Conservation (phyloP, 2,888 invertebrate species). For the Cynaeus angustus region DNA sequence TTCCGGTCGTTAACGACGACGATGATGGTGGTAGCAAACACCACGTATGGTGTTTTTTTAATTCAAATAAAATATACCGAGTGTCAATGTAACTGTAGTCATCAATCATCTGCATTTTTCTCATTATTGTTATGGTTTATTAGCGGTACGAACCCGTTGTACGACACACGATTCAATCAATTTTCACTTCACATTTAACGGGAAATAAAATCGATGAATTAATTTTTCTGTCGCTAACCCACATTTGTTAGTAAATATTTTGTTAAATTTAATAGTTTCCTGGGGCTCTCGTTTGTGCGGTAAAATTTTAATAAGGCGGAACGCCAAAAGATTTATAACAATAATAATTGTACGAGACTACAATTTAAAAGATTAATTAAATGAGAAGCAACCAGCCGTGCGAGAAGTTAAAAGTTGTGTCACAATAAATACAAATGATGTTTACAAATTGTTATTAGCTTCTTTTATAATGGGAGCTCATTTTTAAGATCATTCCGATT, state of each 20-base stretch:
- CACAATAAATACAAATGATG: neutral
- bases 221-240: slow-evolving; percentile 14
- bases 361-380: slow-evolving; percentile 4
- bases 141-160: slow-evolving; percentile 18
- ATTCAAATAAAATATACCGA: slow-evolving; percentile 4
- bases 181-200: slow-evolving; percentile 19
- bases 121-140: slow-evolving; percentile 20
- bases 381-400: neutral
- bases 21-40: slow-evolving; percentile 7
- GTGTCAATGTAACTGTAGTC: slow-evolving; percentile 9
- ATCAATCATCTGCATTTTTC: slow-evolving; percentile 29
- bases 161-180: slow-evolving; percentile 27
- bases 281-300: slow-evolving; percentile 10
- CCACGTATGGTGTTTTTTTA: neutral
- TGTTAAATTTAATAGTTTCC: slow-evolving; percentile 26
- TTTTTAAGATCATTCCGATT: too few species aligned
- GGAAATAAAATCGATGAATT: slow-evolving; percentile 11
- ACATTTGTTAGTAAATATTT: slow-evolving; percentile 5
- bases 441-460: too few species aligned
- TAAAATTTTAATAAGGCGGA: slow-evolving; percentile 9
- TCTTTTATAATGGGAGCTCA: too few species aligned
- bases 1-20: neutral
- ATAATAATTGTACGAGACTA: neutral
- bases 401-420: neutral
- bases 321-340: slow-evolving; percentile 4